A percentile compares a stretch with the other conserved stretches of the same genome.
phyloP scores from a whole-genome alignment of 2,888 invertebrate species.

The Pseudococcus viburni region DNA sequence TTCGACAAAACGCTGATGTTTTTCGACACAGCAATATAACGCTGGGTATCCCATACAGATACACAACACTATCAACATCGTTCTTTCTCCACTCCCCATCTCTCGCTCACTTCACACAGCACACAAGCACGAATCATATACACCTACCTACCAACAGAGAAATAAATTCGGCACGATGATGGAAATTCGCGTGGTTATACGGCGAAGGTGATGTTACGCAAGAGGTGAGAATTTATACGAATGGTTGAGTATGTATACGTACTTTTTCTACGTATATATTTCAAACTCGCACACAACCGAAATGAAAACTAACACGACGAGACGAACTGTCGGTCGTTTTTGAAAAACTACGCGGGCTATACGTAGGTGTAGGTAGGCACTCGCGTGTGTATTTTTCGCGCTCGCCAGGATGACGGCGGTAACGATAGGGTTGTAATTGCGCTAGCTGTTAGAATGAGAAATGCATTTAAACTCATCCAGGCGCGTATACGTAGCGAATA shows the following conservation, averaged over 20 bases:
- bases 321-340: not conserved
- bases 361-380: not conserved
- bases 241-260: not conserved
- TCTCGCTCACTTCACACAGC: no score
- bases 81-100: no score
- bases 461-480: not conserved
- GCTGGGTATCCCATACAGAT: no score
- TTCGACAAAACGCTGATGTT: not conserved
- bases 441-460: slow-evolving; percentile 2
- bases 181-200: not conserved
- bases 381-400: not conserved
- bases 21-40: not conserved
- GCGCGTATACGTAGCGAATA: slow-evolving; percentile 8
- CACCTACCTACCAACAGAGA: not conserved
- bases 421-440: not conserved
- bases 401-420: not conserved
- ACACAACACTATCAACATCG: no score
- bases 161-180: not conserved
- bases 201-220: not conserved
- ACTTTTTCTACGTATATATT: no score
- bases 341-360: not conserved
- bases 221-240: not conserved
- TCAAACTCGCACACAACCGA: not conserved
- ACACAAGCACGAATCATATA: not conserved
- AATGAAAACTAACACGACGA: not conserved